These are phyloP conservation scores for Dicyrtomina minuta DNA, from an alignment of 2,888 invertebrate genomes.

Conservation along the genomic window DNA sequence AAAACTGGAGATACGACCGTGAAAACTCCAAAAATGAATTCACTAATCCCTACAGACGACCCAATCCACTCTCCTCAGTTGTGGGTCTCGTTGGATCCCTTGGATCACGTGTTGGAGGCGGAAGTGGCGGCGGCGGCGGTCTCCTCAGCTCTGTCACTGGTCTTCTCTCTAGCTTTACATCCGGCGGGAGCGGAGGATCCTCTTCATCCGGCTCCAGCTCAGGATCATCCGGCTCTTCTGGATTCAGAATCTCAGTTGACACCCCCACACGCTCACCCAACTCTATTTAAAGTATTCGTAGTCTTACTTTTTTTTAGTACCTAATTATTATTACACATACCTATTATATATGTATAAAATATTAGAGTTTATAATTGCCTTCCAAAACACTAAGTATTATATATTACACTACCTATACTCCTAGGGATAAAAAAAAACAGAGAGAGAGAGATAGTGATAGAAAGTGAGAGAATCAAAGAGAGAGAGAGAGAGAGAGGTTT, in stretches of 20 bases:
- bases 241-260: slow-evolving; percentile 17
- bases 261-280: slow-evolving; percentile 3
- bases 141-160: slow-evolving; percentile 1
- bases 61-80: background rate
- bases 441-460: too few relatives aligned
- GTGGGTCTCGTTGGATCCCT: background rate
- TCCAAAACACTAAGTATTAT: too few relatives aligned
- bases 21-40: slow-evolving; percentile 20
- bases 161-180: background rate
- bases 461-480: too few relatives aligned
- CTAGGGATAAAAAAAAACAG: too few relatives aligned
- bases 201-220: slow-evolving; percentile 7
- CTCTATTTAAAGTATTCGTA: too few relatives aligned
- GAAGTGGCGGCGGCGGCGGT: slow-evolving; percentile 6
- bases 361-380: too few relatives aligned
- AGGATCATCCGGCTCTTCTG: background rate
- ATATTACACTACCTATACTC: too few relatives aligned
- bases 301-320: too few relatives aligned
- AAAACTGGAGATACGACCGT: slow-evolving; percentile 26
- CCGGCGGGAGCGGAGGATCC: background rate
- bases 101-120: background rate
- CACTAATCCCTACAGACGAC: slow-evolving; percentile 13
- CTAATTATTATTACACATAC: too few relatives aligned
- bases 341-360: too few relatives aligned
- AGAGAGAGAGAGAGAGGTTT: too few relatives aligned